Evolutionary conservation across 2,797 vertebrate genomes (phyloP).

Genomic region (Xenopus petersii): DNA sequence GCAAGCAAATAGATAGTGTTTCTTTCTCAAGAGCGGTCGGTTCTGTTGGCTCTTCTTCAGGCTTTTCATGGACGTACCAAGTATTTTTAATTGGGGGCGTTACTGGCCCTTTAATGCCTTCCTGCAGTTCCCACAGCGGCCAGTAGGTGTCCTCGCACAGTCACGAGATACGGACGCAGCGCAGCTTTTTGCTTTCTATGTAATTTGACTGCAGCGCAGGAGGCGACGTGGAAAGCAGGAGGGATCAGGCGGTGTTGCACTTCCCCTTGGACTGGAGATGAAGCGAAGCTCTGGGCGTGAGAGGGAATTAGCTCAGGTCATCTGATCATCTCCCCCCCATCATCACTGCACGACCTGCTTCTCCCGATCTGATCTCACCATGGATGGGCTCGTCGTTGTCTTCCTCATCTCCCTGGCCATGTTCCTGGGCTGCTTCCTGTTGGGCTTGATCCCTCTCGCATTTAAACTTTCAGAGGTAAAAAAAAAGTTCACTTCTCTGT

Average conservation of each 20-base stretch:
- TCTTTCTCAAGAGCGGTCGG: too few relatives aligned
- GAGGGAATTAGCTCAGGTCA: not conserved
- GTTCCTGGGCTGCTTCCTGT: slow-evolving; percentile 72
- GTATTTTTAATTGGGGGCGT: too few relatives aligned
- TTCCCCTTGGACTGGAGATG: slow-evolving; percentile 20
- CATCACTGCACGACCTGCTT: too few relatives aligned
- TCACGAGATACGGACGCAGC: too few relatives aligned
- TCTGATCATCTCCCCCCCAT: not conserved
- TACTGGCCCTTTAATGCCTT: too few relatives aligned
- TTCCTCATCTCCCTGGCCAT: slow-evolving; percentile 70
- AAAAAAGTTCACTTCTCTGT: not conserved
- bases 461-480: slow-evolving; percentile 73
- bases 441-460: slow-evolving; percentile 72
- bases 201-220: not conserved
- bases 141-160: not conserved
- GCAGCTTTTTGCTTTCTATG: too few relatives aligned
- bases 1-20: too few relatives aligned
- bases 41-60: too few relatives aligned
- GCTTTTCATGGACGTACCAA: too few relatives aligned
- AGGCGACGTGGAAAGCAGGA: slow-evolving; percentile 33
- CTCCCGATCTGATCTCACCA: slow-evolving; percentile 37
- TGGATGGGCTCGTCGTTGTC: slow-evolving; percentile 71
- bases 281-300: not conserved
- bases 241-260: not conserved
- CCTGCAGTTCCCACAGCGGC: too few relatives aligned